phyloP scores from a whole-genome alignment of 2,888 invertebrate genomes.

The Apocheima hispidaria region DNA sequence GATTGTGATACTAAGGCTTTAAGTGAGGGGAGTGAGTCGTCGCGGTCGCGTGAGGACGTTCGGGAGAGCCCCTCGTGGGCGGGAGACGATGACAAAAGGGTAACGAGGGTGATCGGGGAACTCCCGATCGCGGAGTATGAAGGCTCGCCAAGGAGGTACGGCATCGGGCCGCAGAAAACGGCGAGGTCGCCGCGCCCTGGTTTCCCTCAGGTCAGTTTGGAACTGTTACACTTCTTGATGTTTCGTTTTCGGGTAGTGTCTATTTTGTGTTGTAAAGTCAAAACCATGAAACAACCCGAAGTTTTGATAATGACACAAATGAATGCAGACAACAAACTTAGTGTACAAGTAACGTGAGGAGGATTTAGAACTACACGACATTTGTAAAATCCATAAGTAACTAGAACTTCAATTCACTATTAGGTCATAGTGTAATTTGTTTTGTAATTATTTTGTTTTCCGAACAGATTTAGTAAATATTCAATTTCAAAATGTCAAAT shows the following conservation, averaged over 20 bases:
- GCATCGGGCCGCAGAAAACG: constrained; percentile 90
- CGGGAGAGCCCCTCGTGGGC: constrained; percentile 73
- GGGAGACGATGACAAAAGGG: constrained; percentile 77
- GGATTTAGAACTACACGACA: too few species aligned
- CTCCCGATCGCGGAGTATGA: constrained; percentile 97
- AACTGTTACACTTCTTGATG: not conserved
- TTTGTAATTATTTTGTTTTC: too few species aligned
- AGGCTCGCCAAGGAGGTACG: constrained; percentile 95
- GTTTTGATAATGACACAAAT: too few species aligned
- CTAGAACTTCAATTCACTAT: too few species aligned
- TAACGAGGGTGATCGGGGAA: constrained; percentile 91
- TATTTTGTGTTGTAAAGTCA: constrained; percentile 1
- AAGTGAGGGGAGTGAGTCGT: constrained; percentile 77
- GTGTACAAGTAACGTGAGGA: too few species aligned
- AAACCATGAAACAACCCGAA: too few species aligned
- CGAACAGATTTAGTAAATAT: too few species aligned
- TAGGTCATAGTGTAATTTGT: too few species aligned
- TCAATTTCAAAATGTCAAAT: too few species aligned
- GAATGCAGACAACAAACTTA: too few species aligned
- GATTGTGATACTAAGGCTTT: constrained; percentile 79
- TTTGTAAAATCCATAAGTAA: too few species aligned
- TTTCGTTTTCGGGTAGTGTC: not conserved
- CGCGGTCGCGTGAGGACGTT: constrained; percentile 67
- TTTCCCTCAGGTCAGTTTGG: constrained; percentile 91
- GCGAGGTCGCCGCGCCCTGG: constrained; percentile 93